A percentile compares a stretch with the other conserved stretches of the same genome.
Evolutionary conservation across 2,113 vertebrate species (phyloP).

Genomic region (Rhinolophus sinicus): DNA sequence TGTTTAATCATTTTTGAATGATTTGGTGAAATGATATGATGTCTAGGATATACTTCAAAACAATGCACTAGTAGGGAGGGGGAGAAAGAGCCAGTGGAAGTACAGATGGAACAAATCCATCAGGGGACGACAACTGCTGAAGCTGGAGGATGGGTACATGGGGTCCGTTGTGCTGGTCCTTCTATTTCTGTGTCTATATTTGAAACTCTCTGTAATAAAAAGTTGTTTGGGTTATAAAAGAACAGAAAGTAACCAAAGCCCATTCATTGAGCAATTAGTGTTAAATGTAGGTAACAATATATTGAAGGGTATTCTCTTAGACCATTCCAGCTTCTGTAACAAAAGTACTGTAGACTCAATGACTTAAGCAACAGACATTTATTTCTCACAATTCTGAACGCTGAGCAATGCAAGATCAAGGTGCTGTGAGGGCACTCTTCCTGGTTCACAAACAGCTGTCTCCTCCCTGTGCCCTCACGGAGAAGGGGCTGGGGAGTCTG

Average conservation of each 20-base stretch:
- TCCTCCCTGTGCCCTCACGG: no score
- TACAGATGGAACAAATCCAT: not conserved
- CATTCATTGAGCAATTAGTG: not conserved
- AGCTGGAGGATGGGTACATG: not conserved
- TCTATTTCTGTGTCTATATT: not conserved
- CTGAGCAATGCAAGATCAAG: not conserved
- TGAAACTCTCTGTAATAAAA: not conserved
- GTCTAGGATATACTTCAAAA: not conserved
- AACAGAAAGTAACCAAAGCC: not conserved
- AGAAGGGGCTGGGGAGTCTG: not conserved
- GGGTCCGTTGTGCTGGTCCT: not conserved
- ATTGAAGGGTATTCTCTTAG: not conserved
- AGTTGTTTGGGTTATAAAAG: not conserved
- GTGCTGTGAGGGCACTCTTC: not conserved
- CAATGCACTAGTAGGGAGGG: not conserved
- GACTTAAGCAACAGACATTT: no score
- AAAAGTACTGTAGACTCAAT: not conserved
- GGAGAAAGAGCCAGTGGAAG: not conserved
- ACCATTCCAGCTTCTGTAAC: not conserved
- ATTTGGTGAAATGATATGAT: not conserved
- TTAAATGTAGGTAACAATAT: not conserved
- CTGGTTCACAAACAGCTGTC: not conserved
- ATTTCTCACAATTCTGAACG: not conserved
- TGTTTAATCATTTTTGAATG: not conserved
- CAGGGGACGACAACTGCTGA: no score